Base-by-base conservation (phyloP, 2,888 invertebrate species). In the Tachina grossa region DNA sequence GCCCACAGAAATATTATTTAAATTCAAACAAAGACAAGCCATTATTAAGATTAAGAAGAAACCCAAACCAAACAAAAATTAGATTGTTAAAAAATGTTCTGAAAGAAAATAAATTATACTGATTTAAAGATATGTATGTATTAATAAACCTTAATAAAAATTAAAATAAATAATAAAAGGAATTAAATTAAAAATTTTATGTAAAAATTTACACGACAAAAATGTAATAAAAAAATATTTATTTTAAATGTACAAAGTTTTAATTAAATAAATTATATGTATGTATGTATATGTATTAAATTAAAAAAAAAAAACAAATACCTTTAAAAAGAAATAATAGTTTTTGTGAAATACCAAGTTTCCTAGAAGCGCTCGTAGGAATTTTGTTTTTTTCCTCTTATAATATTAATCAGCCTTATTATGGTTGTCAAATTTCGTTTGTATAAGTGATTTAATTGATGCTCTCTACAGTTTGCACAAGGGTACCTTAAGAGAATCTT, bases 61-160 rank as follows among this genome's bases (percentile, higher is more conserved):
- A 51, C 47, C n/a, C 4, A 81, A 83, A 77, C 53, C 41, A 78
- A 82, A 45, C 63, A 68, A 81, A 81, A 81, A 84, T 74, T 81
- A 78, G 77, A 78, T 82, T 85, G 85, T 85, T 85, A 82, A 81
- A 69, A 76, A 68, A 81, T 74, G 76, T 80, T 83, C 78, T 75
- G 16, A 76, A 79, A 63, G 53, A 77, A 59, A 51, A 77, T 53
- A 51, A 66, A 68, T 49, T 61, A 69, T 39, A 76, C 1, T 16
- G 57, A 74, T 66, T 80, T 47, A 57, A 65, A 51, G 19, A 43
- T 5, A n/a, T n/a, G n/a, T n/a, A n/a, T n/a, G n/a, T n/a, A 78
- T 63, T 39, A 72, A 72, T 31, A 1, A 65, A 49, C 22, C 43
- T 53, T 43, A 77, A 69, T 66, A 39, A 19, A 59, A 19, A 59